Evolutionary conservation across 2,888 invertebrate genomes (phyloP).

Genomic region (Autographa pulchrina): DNA sequence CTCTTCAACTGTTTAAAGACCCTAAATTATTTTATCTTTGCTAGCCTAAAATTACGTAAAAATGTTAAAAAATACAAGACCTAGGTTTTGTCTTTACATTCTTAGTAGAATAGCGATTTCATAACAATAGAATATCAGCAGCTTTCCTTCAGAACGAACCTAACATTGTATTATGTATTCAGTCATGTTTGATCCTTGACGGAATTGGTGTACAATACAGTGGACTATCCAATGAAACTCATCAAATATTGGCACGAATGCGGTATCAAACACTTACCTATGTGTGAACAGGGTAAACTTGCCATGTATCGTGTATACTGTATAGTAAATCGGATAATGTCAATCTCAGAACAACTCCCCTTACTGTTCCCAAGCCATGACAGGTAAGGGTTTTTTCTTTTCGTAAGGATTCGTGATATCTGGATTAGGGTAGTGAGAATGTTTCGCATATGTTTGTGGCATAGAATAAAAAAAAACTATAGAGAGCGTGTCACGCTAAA

Average conservation of each 20-base stretch:
- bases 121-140: too few species aligned
- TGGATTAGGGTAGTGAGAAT: background rate
- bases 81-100: too few species aligned
- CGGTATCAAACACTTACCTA: slow-evolving; percentile 5
- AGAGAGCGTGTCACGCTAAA: too few species aligned
- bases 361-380: slow-evolving; percentile 25
- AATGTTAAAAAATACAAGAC: too few species aligned
- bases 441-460: background rate
- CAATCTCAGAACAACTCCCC: slow-evolving; percentile 26
- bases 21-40: too few species aligned
- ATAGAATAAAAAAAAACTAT: too few species aligned
- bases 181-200: background rate
- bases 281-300: background rate
- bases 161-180: background rate
- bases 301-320: background rate
- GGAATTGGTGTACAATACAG: slow-evolving; percentile 1
- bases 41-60: too few species aligned
- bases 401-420: slow-evolving; percentile 31
- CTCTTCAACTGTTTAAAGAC: too few species aligned
- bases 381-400: slow-evolving; percentile 28
- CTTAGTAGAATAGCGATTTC: too few species aligned
- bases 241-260: background rate
- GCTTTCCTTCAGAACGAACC: background rate
- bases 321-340: slow-evolving; percentile 14
- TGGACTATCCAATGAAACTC: background rate